These are phyloP conservation scores for Chironomus tentans DNA, from an alignment of 2,888 invertebrate genomes.

Conservation along the genomic window DNA sequence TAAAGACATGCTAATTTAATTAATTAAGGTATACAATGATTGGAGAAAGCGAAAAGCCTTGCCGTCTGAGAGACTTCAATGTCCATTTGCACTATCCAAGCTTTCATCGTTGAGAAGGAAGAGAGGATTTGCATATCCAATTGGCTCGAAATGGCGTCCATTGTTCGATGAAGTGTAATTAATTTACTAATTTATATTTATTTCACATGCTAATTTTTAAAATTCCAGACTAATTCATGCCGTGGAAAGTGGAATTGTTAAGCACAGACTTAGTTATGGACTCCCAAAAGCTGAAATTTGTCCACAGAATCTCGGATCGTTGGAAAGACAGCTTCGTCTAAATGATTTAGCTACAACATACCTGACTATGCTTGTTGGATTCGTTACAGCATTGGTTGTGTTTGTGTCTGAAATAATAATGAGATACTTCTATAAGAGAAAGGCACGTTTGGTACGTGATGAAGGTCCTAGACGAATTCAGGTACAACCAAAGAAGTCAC, in stretches of 20 bases:
- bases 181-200: not conserved
- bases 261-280: slow-evolving; percentile 51
- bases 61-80: slow-evolving; percentile 50
- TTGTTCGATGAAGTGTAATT: slow-evolving; percentile 60
- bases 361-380: slow-evolving; percentile 60
- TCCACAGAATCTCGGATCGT: slow-evolving; percentile 66
- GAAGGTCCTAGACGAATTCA: not conserved
- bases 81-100: slow-evolving; percentile 68
- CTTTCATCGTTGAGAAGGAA: slow-evolving; percentile 54
- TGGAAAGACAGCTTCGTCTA: slow-evolving; percentile 47
- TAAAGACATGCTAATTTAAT: not conserved
- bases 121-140: slow-evolving; percentile 64
- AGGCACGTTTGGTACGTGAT: not conserved
- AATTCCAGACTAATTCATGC: slow-evolving; percentile 46
- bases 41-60: slow-evolving; percentile 53
- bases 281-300: slow-evolving; percentile 70
- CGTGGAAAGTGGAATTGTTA: slow-evolving; percentile 67
- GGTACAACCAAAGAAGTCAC: slow-evolving; percentile 12
- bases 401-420: slow-evolving; percentile 52
- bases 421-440: slow-evolving; percentile 28
- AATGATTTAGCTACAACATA: slow-evolving; percentile 73
- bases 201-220: too few relatives aligned
- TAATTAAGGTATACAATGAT: slow-evolving; percentile 49
- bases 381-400: slow-evolving; percentile 52
- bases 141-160: slow-evolving; percentile 48